These are phyloP conservation scores for Rhegmatorhina hoffmannsi DNA, from an alignment of 2,113 vertebrate species.

Conservation along the genomic window DNA sequence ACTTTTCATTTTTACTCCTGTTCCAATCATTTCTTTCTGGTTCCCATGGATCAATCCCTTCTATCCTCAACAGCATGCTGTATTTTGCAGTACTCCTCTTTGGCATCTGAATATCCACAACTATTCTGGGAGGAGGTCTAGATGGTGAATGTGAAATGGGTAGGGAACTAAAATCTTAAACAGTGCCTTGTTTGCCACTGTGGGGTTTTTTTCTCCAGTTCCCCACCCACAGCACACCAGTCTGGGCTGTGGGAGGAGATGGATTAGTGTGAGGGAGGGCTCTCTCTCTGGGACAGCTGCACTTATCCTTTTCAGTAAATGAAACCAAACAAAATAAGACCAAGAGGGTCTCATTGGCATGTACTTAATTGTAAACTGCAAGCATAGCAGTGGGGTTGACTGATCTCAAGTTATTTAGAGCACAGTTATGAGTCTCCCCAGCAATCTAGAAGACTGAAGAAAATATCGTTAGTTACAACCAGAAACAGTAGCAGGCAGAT, in stretches of 20 bases:
- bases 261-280: background rate
- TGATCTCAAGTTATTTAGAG: background rate
- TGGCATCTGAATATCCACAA: background rate
- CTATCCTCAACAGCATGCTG: fast-evolving
- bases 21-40: background rate
- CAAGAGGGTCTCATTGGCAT: background rate
- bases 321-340: background rate
- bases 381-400: background rate
- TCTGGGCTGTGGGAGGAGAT: background rate
- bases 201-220: background rate
- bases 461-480: background rate
- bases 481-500: background rate
- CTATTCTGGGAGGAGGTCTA: background rate
- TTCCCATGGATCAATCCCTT: background rate
- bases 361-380: background rate
- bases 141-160: background rate
- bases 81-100: background rate
- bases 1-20: background rate
- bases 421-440: background rate
- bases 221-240: background rate
- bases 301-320: background rate
- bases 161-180: background rate
- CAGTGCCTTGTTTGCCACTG: background rate
- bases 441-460: background rate
- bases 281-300: background rate